phyloP scores from a whole-genome alignment of 2,113 vertebrate genomes.

The Saccopteryx bilineata region DNA sequence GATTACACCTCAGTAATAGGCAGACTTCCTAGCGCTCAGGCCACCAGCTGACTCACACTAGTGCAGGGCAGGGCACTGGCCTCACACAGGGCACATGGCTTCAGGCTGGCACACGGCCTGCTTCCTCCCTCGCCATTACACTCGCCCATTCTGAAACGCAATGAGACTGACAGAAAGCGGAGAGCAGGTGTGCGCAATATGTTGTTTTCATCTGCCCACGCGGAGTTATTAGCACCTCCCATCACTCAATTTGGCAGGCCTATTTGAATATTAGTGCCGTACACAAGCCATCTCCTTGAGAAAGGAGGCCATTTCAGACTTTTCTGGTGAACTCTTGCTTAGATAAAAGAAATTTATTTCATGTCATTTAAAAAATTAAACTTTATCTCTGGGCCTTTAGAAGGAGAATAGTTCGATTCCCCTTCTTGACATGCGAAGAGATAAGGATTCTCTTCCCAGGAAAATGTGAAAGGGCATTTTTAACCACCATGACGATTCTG shows the following conservation, averaged over 20 bases:
- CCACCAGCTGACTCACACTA: background rate
- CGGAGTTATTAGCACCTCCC: constrained; percentile 74
- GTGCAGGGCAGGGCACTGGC: too few relatives aligned
- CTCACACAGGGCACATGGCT: background rate
- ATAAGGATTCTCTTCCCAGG: constrained; percentile 48
- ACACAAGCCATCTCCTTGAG: constrained; percentile 54
- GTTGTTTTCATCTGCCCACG: constrained; percentile 69
- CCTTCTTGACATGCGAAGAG: constrained; percentile 39
- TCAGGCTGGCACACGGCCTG: background rate
- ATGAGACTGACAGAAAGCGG: constrained; percentile 36
- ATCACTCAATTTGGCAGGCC: constrained; percentile 79
- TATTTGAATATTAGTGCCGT: constrained; percentile 75
- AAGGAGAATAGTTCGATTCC: constrained; percentile 67
- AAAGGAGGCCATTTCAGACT: constrained; percentile 39
- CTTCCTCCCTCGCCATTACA: background rate
- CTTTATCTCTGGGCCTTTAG: constrained; percentile 70
- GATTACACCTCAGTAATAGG: too few relatives aligned
- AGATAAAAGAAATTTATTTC: constrained; percentile 74
- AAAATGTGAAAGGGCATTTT: constrained; percentile 51
- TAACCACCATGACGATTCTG: background rate
- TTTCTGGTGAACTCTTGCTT: constrained; percentile 70
- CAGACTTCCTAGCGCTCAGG: background rate
- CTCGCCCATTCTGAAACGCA: constrained; percentile 61
- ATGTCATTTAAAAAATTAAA: constrained; percentile 79
- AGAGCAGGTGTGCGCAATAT: constrained; percentile 75